Conservation (phyloP, 2,113 vertebrate genomes). For the Odontophorus gujanensis region DNA sequence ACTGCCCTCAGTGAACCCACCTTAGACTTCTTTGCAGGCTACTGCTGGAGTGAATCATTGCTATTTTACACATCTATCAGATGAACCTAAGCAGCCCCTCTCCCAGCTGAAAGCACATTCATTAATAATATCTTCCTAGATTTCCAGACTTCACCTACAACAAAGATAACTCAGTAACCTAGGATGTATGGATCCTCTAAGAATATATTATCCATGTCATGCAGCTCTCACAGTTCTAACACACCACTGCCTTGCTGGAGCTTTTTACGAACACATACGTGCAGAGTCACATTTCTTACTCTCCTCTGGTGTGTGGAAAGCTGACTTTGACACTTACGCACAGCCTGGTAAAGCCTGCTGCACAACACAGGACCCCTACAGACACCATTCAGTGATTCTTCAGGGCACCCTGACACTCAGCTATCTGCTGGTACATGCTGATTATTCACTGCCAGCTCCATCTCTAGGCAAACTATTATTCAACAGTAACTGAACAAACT, state of each 20-base stretch:
- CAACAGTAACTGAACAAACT: neutral
- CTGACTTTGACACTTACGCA: neutral
- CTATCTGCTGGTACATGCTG: neutral
- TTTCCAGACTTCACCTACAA: neutral
- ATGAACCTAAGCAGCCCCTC: neutral
- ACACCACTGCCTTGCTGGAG: neutral
- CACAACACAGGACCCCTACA: neutral
- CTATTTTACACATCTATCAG: neutral
- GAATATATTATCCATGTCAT: neutral
- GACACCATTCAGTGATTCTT: neutral
- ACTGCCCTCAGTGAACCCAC: neutral
- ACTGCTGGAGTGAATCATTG: neutral
- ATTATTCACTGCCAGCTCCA: slow-evolving; percentile 38
- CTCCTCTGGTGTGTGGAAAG: neutral
- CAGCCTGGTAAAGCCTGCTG: neutral
- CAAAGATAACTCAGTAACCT: neutral
- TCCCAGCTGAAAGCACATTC: neutral
- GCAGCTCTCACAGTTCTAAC: neutral
- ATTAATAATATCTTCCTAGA: neutral
- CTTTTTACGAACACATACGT: neutral
- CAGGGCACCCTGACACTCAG: neutral
- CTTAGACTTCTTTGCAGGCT: neutral
- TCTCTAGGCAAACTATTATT: neutral
- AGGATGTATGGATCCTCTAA: rapidly evolving
- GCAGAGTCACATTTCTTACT: neutral